Percentiles rank a stretch among this genome's conserved stretches.
phyloP scores from a whole-genome alignment of 2,113 vertebrate genomes.

The Rissa tridactyla region DNA sequence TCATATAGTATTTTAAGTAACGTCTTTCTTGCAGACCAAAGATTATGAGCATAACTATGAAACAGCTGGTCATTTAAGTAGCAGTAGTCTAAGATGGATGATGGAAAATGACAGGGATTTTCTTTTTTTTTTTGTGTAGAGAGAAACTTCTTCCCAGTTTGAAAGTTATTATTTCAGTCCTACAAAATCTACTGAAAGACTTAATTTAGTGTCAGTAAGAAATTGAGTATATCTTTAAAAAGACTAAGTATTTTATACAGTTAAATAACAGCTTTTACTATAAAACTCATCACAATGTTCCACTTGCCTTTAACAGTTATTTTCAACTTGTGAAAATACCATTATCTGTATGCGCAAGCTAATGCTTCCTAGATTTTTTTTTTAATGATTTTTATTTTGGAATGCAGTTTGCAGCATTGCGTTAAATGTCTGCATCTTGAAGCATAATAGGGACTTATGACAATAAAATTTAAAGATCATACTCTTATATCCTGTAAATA shows the following conservation, averaged over 20 bases:
- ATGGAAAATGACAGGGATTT: neutral
- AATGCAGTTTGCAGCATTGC: neutral
- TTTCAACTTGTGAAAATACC: neutral
- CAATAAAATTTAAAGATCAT: neutral
- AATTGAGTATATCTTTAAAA: neutral
- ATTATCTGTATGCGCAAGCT: neutral
- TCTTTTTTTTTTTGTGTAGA: neutral
- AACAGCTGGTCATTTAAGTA: neutral
- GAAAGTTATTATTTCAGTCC: neutral
- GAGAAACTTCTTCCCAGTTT: neutral
- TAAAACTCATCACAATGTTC: neutral
- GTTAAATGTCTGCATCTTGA: neutral
- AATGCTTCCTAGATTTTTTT: neutral
- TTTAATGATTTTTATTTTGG: neutral
- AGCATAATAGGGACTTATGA: neutral
- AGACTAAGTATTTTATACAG: neutral
- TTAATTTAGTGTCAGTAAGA: neutral
- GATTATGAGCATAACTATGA: neutral
- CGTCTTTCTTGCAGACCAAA: neutral
- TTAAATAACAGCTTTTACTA: neutral
- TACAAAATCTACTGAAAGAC: neutral
- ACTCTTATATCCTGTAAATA: neutral
- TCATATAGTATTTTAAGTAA: neutral
- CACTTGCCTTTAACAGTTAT: neutral
- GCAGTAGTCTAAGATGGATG: neutral